Evolutionary conservation across 2,888 invertebrate genomes (phyloP).

Genomic region (Phaedon cochleariae): DNA sequence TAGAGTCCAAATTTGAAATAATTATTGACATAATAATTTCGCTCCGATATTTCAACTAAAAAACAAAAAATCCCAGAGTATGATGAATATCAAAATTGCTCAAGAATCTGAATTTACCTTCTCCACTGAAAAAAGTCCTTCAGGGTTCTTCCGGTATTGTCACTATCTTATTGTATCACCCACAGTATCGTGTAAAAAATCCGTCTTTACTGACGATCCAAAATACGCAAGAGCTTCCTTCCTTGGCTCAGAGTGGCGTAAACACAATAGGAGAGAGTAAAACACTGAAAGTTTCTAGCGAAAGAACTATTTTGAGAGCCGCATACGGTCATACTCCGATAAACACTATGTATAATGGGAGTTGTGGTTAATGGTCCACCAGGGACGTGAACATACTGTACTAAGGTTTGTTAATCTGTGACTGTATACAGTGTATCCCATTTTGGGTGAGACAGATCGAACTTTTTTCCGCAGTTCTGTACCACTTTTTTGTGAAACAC

Average conservation of each 20-base stretch:
- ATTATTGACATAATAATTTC: background rate
- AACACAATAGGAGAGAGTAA: slow-evolving; percentile 35
- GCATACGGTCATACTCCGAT: slow-evolving; percentile 50
- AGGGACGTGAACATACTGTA: background rate
- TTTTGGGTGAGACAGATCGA: too few species aligned
- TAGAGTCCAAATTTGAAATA: slow-evolving; percentile 3
- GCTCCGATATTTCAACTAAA: too few species aligned
- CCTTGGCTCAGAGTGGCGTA: background rate
- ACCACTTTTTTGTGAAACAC: too few species aligned
- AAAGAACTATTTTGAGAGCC: slow-evolving; percentile 42
- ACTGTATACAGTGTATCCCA: too few species aligned
- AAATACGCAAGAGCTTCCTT: background rate
- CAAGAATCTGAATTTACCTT: too few species aligned
- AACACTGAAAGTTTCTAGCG: slow-evolving; percentile 38
- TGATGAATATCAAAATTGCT: background rate
- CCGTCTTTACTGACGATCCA: background rate
- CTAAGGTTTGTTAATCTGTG: too few species aligned
- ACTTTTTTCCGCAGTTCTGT: too few species aligned
- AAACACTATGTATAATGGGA: slow-evolving; percentile 44
- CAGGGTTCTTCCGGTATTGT: too few species aligned
- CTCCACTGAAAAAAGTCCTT: too few species aligned
- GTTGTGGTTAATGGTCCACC: background rate
- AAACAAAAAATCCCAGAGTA: background rate
- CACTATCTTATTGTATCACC: too few species aligned
- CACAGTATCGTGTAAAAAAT: background rate